phyloP scores from a whole-genome alignment of 1,140 invertebrate species.

The Mya arenaria region DNA sequence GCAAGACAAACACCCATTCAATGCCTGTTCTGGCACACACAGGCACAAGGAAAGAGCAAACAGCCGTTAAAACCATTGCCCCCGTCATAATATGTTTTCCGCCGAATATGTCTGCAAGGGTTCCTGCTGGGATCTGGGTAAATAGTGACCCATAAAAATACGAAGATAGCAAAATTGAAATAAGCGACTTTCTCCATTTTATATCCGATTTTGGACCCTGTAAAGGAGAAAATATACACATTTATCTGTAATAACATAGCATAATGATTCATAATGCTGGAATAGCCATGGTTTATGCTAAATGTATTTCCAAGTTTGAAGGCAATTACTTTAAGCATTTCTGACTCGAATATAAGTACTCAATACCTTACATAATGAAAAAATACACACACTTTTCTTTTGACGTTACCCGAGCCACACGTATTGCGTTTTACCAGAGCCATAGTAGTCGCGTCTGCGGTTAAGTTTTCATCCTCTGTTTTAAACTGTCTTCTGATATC shows the following conservation, averaged over 20 bases:
- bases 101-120: constrained; percentile 12
- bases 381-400: too few species aligned
- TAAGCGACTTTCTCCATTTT: constrained; percentile 7
- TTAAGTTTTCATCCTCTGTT: too few species aligned
- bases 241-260: not conserved
- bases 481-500: too few species aligned
- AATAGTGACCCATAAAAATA: constrained; percentile 37
- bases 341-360: too few species aligned
- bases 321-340: too few species aligned
- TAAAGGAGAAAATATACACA: not conserved
- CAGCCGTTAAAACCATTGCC: not conserved
- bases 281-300: too few species aligned
- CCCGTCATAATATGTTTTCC: constrained; percentile 12
- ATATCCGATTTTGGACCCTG: not conserved
- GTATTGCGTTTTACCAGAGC: too few species aligned
- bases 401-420: too few species aligned
- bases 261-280: too few species aligned
- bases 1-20: constrained; percentile 1
- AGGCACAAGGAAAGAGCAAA: constrained; percentile 5
- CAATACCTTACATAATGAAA: too few species aligned
- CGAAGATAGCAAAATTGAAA: constrained; percentile 9
- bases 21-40: constrained; percentile 16
- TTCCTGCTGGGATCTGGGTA: constrained; percentile 15
- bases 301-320: too few species aligned
- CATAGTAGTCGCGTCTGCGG: too few species aligned